A percentile compares a stretch with the other conserved stretches of the same genome.
These are phyloP conservation scores for Laterallus jamaicensis DNA, from an alignment of 2,113 vertebrate genomes.

Conservation along the genomic window DNA sequence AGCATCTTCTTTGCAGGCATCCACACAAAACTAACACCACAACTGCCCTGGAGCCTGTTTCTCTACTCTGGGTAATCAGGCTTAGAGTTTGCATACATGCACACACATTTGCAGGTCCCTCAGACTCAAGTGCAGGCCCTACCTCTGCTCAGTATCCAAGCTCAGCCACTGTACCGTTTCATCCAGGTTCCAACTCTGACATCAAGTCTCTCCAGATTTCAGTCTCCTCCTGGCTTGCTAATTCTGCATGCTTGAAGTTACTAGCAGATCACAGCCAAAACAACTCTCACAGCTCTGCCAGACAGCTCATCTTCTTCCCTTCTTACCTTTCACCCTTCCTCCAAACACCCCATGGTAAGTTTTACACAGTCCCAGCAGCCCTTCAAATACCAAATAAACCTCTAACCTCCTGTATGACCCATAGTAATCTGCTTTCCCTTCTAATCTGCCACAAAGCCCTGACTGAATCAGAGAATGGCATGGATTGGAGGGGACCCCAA, in stretches of 20 bases:
- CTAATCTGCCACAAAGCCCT: background rate
- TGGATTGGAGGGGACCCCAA: too few relatives aligned
- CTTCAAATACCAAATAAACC: background rate
- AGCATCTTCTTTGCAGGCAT: background rate
- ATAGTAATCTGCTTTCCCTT: background rate
- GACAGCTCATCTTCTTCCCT: too few relatives aligned
- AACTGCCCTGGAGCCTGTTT: background rate
- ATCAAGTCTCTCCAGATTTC: background rate
- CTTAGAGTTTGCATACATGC: background rate
- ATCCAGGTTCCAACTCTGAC: background rate
- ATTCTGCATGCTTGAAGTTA: background rate
- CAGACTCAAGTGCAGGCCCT: background rate
- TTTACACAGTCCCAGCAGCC: background rate
- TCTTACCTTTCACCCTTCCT: background rate
- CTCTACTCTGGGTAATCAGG: background rate
- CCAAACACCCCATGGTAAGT: background rate
- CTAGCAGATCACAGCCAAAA: background rate
- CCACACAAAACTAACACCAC: background rate
- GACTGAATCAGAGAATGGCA: too few relatives aligned
- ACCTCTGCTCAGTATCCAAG: background rate
- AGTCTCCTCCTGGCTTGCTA: background rate
- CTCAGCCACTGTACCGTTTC: fast-evolving
- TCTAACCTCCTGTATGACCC: background rate
- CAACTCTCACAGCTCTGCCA: too few relatives aligned
- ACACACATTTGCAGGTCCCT: fast-evolving